phyloP scores from a whole-genome alignment of 2,113 vertebrate genomes.

The Eulemur macaco region DNA sequence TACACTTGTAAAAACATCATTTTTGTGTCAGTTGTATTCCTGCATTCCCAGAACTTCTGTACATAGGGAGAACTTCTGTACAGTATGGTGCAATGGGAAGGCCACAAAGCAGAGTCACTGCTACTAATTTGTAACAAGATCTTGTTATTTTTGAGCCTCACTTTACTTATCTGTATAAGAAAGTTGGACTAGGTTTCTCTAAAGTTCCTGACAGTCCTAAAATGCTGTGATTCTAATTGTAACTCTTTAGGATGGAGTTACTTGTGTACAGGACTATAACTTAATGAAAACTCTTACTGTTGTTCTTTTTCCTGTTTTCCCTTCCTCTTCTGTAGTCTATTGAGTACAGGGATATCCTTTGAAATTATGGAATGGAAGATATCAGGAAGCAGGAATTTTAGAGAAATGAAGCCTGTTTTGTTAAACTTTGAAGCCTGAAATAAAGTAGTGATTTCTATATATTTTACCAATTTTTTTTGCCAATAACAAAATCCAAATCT shows the following conservation, averaged over 20 bases:
- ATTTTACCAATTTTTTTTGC: conserved; percentile 16
- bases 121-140: background rate
- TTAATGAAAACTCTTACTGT: background rate
- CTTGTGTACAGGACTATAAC: background rate
- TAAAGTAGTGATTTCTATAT: background rate
- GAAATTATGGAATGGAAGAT: background rate
- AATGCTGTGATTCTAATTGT: background rate
- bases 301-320: background rate
- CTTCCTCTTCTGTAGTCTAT: background rate
- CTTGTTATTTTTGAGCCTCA: background rate
- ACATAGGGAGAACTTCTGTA: background rate
- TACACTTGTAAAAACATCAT: background rate
- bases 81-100: background rate
- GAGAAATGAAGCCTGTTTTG: background rate
- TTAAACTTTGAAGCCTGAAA: conserved; percentile 16
- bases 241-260: background rate
- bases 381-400: background rate
- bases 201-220: background rate
- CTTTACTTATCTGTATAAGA: background rate
- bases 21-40: background rate
- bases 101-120: background rate
- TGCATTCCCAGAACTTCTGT: background rate
- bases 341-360: background rate
- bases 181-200: background rate
- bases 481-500: background rate